Base-by-base conservation (phyloP, 2,888 invertebrate genomes). In the Eubasilissa splendida region DNA sequence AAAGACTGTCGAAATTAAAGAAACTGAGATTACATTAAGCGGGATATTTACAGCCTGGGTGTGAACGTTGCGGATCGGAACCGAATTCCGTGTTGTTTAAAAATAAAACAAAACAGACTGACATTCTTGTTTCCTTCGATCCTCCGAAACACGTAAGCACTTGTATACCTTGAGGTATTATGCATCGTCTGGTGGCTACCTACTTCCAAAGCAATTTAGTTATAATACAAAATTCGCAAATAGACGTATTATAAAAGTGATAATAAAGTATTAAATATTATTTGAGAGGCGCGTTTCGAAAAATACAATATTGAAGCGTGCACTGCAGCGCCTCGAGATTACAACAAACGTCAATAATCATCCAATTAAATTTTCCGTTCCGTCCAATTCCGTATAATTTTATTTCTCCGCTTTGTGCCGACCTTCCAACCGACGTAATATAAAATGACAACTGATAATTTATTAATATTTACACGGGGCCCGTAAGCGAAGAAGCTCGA, bases 391-490 rank as follows among this genome's bases (percentile, higher is more conserved):
- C 22, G 58, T 12, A 73, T 58, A 73, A 73, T 31, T 73, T 73
- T 42, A 56, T 73, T 54, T 73, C 56, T 56, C 11, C 42, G 54
- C 58, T 22, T 33, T 58, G 54, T 31, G 56, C 33, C 56, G 42
- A 56, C 42, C 58, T 12, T 70, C 54, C 70, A 53, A 53, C 70
- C 70, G 31, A n/a, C 54, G 7, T 54, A 73, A 58, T 58, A 42
- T 42, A 14, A 58, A 58, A 71, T 71, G 71, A 71, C 71, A 71
- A 71, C 31, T n/a, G 71, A 71, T 54, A 71, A 71, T 71, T 71
- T 71, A 71, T 71, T 53, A 71, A 71, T 71, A 31, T 56, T 54
- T 71, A 31, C 71, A 71, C 54, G 71, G 31, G 54, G 31, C 54
- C 50, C 68, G 68, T 68, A 54, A 71, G 56, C 71, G 71, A 71